Evolutionary conservation across 2,888 invertebrate species (phyloP), one percentile per base, ranked within the genome.

Genomic region (Epinotia bilunana): DNA sequence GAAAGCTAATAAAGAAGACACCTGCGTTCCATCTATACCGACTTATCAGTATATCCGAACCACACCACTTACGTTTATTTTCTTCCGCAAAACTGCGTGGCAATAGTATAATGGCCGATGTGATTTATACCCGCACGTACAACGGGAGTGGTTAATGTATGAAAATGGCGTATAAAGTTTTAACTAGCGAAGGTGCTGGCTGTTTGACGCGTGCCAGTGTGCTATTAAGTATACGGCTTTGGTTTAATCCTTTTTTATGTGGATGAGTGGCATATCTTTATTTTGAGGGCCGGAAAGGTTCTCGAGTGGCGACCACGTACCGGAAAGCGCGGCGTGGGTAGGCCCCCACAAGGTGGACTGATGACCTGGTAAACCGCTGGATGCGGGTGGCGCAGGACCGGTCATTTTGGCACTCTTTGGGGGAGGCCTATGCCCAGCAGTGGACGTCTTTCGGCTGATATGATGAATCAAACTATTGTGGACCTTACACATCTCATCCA

Each of bases 1-100:
- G 64, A 68, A 39, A 67, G 67, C 67, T 57, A 20, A 70, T 70
- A 70, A 70, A 61, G 61, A 61, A 53, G 16, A 53, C 49, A 53
- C 70, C 70, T 49, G 53, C 49, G 2, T 2, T 28, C n/a, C 60
- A 16, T 16, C 2, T 61, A 11, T 7, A 61, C 9, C 2, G 61
- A 3, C 61, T 61, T 33, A n/a, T 23, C n/a, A 9, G 0, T 6
- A n/a, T 61, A 28, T 28, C 7, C 9, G 33, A n/a, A 28, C 23
- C 33, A 33, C 9, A 33, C 2, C n/a, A 33, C n/a, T 61, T 61
- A 61, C 33, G 61, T 33, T n/a, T n/a, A 13, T 33, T 16, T 61
- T 61, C 23, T 33, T 3, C 12, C 28, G 33, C n/a, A 28, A n/a
- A 61, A 61, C 61, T 33, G 23, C 9, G 61, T 0, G 23, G 28